Base-by-base conservation (phyloP, 2,113 vertebrate species). In the Noctilio leporinus region DNA sequence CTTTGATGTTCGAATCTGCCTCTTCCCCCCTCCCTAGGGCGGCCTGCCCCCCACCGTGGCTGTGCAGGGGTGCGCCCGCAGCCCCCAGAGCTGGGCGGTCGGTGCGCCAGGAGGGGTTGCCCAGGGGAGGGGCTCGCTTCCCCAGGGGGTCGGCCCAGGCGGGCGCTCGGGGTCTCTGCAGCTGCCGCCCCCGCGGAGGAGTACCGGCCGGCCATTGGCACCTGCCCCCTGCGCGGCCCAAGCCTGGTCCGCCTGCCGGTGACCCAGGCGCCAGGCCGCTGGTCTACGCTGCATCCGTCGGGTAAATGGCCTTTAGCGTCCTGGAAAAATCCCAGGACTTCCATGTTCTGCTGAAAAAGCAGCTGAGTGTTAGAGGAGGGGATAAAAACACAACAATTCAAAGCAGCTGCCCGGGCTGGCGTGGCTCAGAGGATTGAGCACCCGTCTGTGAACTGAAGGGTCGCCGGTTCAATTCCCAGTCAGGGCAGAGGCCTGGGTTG, bases 31-130 rank as follows among this genome's bases (percentile, higher is more conserved):
- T 11, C 40, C 28, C 38, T 84, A n/a, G n/a, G n/a, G n/a, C n/a
- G n/a, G n/a, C 15, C 14, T 20, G 4, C 3, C 15, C 35, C 26
- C 4, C 4, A 49, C n/a, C n/a, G n/a, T n/a, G n/a, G n/a, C n/a
- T n/a, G n/a, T n/a, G n/a, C n/a, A n/a, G n/a, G n/a, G n/a, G n/a
- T n/a, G n/a, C n/a, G n/a, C n/a, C n/a, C n/a, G n/a, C n/a, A n/a
- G n/a, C n/a, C n/a, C n/a, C n/a, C n/a, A n/a, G n/a, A n/a, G n/a
- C n/a, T n/a, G n/a, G n/a, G n/a, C n/a, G n/a, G n/a, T n/a, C n/a
- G n/a, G n/a, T n/a, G n/a, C n/a, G n/a, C n/a, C 0, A 3, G 2
- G 19, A 67, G 19, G 43, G 73, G 47, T 43, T 49, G 11, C 26
- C 14, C n/a, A n/a, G n/a, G n/a, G n/a, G n/a, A n/a, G n/a, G n/a